Conservation (phyloP, 2,113 vertebrate species). For the Scophthalmus maximus region DNA sequence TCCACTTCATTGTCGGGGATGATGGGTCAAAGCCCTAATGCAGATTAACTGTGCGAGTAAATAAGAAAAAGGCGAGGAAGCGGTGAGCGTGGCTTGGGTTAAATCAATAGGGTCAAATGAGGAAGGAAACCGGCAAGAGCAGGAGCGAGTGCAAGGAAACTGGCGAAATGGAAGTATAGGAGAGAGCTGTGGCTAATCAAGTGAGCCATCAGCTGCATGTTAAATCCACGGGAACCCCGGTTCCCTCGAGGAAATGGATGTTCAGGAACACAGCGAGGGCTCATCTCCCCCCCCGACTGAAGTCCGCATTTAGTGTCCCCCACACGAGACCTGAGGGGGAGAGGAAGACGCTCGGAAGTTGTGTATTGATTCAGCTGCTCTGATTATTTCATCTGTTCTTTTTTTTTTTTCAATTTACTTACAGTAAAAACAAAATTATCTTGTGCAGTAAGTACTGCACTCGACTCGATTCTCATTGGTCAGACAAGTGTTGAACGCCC, state of each 20-base stretch:
- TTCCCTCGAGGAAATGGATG: slow-evolving; percentile 63
- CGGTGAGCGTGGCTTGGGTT: slow-evolving; percentile 28
- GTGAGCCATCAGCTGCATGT: slow-evolving; percentile 66
- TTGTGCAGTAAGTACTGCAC: neutral
- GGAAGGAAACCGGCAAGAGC: slow-evolving; percentile 39
- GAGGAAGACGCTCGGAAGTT: slow-evolving; percentile 21
- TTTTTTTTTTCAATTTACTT: slow-evolving; percentile 3
- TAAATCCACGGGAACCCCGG: slow-evolving; percentile 55
- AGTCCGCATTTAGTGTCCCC: slow-evolving; percentile 31
- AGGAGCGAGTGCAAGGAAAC: slow-evolving; percentile 35
- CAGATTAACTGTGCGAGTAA: slow-evolving; percentile 73
- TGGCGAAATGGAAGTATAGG: slow-evolving; percentile 45
- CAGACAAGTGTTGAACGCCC: too few relatives aligned
- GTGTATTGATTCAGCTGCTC: slow-evolving; percentile 30
- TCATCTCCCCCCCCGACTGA: slow-evolving; percentile 42
- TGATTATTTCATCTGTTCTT: slow-evolving; percentile 15
- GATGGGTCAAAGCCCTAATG: slow-evolving; percentile 61
- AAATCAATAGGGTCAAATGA: slow-evolving; percentile 73
- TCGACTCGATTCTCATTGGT: too few relatives aligned
- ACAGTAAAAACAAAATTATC: neutral
- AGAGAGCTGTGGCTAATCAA: slow-evolving; percentile 67
- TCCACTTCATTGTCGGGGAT: slow-evolving; percentile 62
- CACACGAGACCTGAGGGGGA: slow-evolving; percentile 10
- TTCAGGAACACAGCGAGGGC: slow-evolving; percentile 57
- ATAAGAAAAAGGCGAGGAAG: slow-evolving; percentile 53